phyloP scores from a whole-genome alignment of 2,888 invertebrate genomes.

The Asteroscopus sphinx region DNA sequence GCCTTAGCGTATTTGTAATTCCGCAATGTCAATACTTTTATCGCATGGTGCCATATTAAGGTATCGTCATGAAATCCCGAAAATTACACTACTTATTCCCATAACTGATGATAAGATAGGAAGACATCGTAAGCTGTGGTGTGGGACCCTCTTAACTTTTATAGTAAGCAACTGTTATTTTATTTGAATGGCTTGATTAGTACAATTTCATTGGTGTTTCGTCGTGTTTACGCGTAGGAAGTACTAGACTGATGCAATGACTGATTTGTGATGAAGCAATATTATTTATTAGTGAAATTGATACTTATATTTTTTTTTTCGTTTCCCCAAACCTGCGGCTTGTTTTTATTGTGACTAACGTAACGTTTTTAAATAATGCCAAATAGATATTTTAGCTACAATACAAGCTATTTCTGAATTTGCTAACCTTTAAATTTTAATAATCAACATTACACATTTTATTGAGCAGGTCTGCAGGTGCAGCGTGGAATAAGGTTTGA shows the following conservation, averaged over 20 bases:
- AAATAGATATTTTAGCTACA: slow-evolving; percentile 47
- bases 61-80: no score
- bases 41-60: no score
- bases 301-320: slow-evolving; percentile 70
- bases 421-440: slow-evolving; percentile 21
- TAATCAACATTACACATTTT: slow-evolving; percentile 9
- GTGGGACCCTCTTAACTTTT: slow-evolving; percentile 31
- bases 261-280: slow-evolving; percentile 88
- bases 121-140: slow-evolving; percentile 44
- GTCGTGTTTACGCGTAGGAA: slow-evolving; percentile 66
- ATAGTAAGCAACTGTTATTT: slow-evolving; percentile 47
- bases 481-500: slow-evolving; percentile 1
- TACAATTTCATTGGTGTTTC: slow-evolving; percentile 64
- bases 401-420: slow-evolving; percentile 10
- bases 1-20: no score
- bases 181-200: slow-evolving; percentile 62
- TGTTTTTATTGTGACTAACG: slow-evolving; percentile 33
- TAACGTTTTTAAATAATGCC: slow-evolving; percentile 48
- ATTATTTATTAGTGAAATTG: slow-evolving; percentile 84
- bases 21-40: no score
- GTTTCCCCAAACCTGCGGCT: slow-evolving; percentile 49
- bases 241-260: slow-evolving; percentile 86
- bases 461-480: slow-evolving; percentile 4
- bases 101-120: slow-evolving; percentile 1
- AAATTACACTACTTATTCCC: no score